Base-by-base conservation (phyloP, 2,113 vertebrate genomes). In the Nothocercus nigrocapillus region DNA sequence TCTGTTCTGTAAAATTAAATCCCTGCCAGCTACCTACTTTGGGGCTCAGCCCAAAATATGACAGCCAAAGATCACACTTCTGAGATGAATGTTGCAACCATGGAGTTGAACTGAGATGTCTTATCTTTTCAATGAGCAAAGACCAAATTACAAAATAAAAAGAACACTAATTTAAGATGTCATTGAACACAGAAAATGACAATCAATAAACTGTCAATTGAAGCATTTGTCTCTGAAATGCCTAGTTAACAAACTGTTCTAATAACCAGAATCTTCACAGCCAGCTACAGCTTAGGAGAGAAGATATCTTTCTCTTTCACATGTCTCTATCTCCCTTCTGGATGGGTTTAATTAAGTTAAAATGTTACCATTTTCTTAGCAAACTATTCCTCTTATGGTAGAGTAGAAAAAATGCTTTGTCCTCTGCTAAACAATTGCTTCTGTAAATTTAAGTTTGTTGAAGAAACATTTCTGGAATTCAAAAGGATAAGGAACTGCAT, bases 31-130 rank as follows among this genome's bases (percentile, higher is more conserved):
- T 70, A 28, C 38, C 34, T 67, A 89, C 34, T 49, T 22, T 45
- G 20, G 3, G 1, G 11, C 22, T 66, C 13, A 45, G 8, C 10
- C 24, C 0, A 0, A 22, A 7, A 18, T 72, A 56, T 18, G 54
- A 56, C 54, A 75, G 2, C 19, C 34, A 5, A 9, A 70, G 12
- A 6, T 61, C 54, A 9, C 4, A 1, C 13, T 69, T 74, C 24
- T 28, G 8, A 56, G 27, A 58, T 17, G 8, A 56, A 8, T 18
- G 4, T 11, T 74, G 20, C 27, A 75, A 28, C 6, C 17, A 40
- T 3, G 36, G 10, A 12, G 3, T 40, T 8, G 13, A 72, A 63
- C 0, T 2, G 40, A 79, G 12, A 5, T 56, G 5, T 25, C 32
- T n/a, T 45, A 34, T 47, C 24, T 51, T 58, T 63, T 76, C 45